A percentile compares a stretch with the other conserved stretches of the same genome.
Conservation (phyloP, 2,888 invertebrate species). For the Nasonia oneida region DNA sequence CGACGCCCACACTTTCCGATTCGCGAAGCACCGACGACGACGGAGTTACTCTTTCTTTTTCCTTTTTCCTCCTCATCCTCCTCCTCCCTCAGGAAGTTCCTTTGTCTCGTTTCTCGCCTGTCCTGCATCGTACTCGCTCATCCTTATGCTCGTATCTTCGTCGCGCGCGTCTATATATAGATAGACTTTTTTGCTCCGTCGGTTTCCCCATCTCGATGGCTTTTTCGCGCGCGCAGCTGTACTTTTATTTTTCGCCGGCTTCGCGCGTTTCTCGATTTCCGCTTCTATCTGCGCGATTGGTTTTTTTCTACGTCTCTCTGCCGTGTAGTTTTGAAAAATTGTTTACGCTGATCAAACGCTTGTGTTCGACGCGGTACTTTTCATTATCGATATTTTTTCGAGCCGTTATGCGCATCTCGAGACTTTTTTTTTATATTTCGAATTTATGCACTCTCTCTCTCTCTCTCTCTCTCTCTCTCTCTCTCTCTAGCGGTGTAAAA, state of each 20-base stretch:
- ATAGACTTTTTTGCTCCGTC: conserved; percentile 48
- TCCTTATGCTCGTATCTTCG: conserved; percentile 56
- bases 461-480: too few species aligned
- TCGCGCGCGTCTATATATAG: conserved; percentile 10
- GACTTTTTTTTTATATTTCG: neutral
- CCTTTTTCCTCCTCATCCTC: neutral
- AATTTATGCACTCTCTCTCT: neutral
- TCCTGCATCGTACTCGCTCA: conserved; percentile 65
- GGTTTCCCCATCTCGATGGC: conserved; percentile 46
- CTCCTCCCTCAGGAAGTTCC: conserved; percentile 66
- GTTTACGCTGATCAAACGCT: conserved; percentile 28
- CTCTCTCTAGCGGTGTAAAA: neutral
- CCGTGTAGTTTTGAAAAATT: conserved; percentile 22
- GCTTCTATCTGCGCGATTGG: conserved; percentile 18
- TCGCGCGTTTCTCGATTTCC: conserved; percentile 41
- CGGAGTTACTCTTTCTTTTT: conserved; percentile 36
- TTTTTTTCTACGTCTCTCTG: neutral
- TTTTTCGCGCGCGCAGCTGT: neutral
- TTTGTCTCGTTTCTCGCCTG: conserved; percentile 69
- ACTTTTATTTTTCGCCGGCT: conserved; percentile 9
- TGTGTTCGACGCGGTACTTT: conserved; percentile 11
- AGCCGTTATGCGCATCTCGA: neutral
- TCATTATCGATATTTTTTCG: conserved; percentile 1
- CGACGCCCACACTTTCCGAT: conserved; percentile 63
- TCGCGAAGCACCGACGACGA: conserved; percentile 58